A percentile compares a stretch with the other conserved stretches of the same genome.
Conservation (phyloP, 2,888 invertebrate genomes). For the Polia nebulosa region DNA sequence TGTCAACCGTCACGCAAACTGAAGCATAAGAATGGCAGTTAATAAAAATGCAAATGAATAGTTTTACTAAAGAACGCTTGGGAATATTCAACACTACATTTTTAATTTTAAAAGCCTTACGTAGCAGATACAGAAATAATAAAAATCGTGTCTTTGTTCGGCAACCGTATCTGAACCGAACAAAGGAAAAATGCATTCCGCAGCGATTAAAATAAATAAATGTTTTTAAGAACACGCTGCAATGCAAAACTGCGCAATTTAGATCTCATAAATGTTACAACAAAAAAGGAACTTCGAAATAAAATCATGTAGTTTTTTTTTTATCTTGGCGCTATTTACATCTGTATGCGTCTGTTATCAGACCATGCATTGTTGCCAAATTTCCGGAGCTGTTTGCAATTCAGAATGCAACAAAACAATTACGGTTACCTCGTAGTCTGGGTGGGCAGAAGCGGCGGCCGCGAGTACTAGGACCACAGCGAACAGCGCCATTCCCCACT, state of each 20-base stretch:
- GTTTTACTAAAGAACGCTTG: slow-evolving; percentile 24
- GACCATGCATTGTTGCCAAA: slow-evolving; percentile 59
- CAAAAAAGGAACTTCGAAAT: slow-evolving; percentile 38
- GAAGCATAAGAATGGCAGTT: too few species aligned
- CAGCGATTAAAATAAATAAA: slow-evolving; percentile 59
- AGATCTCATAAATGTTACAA: slow-evolving; percentile 47
- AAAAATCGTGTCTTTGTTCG: slow-evolving; percentile 40
- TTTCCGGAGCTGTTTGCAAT: slow-evolving; percentile 56
- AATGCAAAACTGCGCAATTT: slow-evolving; percentile 47
- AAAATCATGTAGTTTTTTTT: slow-evolving; percentile 54
- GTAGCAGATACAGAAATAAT: slow-evolving; percentile 33
- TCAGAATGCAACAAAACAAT: slow-evolving; percentile 69
- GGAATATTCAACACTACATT: slow-evolving; percentile 21
- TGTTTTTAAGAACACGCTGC: slow-evolving; percentile 55
- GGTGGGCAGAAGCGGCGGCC: slow-evolving; percentile 50
- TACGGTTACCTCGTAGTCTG: slow-evolving; percentile 74
- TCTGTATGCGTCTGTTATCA: slow-evolving; percentile 56
- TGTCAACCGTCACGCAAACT: too few species aligned
- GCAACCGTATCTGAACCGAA: slow-evolving; percentile 36
- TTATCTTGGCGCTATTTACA: slow-evolving; percentile 51
- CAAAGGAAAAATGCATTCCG: slow-evolving; percentile 46
- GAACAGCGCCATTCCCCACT: slow-evolving; percentile 73
- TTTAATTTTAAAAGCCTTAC: slow-evolving; percentile 42
- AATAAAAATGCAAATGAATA: too few species aligned
- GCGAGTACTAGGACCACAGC: slow-evolving; percentile 68